phyloP scores from a whole-genome alignment of 2,113 vertebrate species.

The Cyphomyrus discorhynchus region DNA sequence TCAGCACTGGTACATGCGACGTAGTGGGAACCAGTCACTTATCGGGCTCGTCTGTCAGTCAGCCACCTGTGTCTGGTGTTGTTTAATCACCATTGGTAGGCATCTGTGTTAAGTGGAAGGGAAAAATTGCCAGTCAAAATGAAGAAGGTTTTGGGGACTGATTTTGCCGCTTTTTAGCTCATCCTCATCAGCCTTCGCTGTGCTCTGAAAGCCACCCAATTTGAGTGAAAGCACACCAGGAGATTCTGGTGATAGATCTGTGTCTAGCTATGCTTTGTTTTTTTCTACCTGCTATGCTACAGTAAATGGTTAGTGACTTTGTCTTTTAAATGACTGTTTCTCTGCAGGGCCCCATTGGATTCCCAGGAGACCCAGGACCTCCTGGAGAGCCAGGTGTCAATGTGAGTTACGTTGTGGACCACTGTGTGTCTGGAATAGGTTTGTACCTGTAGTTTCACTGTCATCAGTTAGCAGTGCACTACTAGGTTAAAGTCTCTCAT shows the following conservation, averaged over 20 bases:
- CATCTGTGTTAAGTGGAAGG: background rate
- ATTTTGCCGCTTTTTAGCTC: background rate
- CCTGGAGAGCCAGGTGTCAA: slow-evolving; percentile 70
- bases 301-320: background rate
- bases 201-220: background rate
- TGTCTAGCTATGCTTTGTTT: background rate
- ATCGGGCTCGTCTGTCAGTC: background rate
- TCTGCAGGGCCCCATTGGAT: slow-evolving; percentile 70
- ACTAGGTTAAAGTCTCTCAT: background rate
- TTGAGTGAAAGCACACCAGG: background rate
- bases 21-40: slow-evolving; percentile 6
- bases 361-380: slow-evolving; percentile 71
- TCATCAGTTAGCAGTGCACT: background rate
- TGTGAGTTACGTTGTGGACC: slow-evolving; percentile 48
- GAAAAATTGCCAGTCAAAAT: slow-evolving; percentile 3
- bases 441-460: background rate
- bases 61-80: background rate
- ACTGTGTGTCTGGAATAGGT: background rate
- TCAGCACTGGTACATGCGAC: background rate
- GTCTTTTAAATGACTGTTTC: background rate
- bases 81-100: slow-evolving; percentile 10
- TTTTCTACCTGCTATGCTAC: background rate
- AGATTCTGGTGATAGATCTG: background rate
- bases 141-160: background rate
- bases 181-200: background rate